Evolutionary conservation across 1,140 invertebrate species (phyloP).

Genomic region (Ooceraea biroi): DNA sequence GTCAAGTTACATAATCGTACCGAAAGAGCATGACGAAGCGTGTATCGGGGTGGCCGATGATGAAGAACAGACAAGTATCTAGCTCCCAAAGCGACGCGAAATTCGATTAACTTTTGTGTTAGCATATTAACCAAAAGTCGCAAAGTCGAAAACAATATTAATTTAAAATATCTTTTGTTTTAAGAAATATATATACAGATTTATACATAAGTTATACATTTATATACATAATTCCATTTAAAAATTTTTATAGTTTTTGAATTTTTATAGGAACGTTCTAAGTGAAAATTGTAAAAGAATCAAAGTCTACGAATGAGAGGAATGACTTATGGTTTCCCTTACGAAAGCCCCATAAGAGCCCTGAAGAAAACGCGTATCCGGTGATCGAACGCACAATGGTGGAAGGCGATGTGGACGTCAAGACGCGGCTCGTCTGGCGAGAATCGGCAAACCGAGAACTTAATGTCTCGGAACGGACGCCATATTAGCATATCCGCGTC

Average conservation of each 20-base stretch:
- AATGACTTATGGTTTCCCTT: slow-evolving; percentile 45
- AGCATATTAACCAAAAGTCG: neutral
- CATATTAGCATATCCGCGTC: slow-evolving; percentile 86
- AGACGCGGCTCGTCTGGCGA: slow-evolving; percentile 70
- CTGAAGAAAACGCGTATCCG: slow-evolving; percentile 50
- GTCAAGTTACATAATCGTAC: slow-evolving; percentile 82
- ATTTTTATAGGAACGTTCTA: slow-evolving; percentile 1
- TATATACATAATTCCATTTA: neutral
- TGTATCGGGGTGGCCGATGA: slow-evolving; percentile 72
- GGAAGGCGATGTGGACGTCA: slow-evolving; percentile 42
- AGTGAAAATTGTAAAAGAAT: neutral
- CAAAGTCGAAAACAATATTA: neutral
- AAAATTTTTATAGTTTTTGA: neutral
- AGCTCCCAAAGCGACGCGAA: neutral
- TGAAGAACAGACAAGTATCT: slow-evolving; percentile 9
- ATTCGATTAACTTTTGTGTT: slow-evolving; percentile 8
- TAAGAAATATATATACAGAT: neutral
- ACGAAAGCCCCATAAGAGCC: neutral
- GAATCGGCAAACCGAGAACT: slow-evolving; percentile 73
- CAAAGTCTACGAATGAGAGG: neutral
- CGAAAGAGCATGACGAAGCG: slow-evolving; percentile 82
- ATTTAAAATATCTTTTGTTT: neutral
- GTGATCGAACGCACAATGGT: slow-evolving; percentile 49
- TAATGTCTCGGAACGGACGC: slow-evolving; percentile 86
- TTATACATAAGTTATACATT: neutral